phyloP scores from a whole-genome alignment of 2,888 invertebrate genomes.

The Stegophylla sp. region DNA sequence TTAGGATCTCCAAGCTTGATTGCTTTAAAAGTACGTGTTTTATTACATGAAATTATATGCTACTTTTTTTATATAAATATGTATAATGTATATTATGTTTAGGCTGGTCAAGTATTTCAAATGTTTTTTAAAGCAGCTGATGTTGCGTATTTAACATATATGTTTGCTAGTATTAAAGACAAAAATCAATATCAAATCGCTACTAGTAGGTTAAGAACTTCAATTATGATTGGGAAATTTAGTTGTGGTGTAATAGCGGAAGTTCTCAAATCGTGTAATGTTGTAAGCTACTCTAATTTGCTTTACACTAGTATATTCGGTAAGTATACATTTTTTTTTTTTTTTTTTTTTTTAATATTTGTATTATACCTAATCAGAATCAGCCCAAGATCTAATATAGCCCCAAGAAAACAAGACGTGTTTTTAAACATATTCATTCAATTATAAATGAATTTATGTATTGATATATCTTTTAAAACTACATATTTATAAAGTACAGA shows the following conservation, averaged over 20 bases:
- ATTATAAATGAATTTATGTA: not conserved
- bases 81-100: conserved; percentile 10
- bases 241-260: conserved; percentile 80
- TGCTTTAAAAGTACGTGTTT: conserved; percentile 10
- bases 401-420: too few relatives aligned
- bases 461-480: not conserved
- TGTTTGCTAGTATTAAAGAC: conserved; percentile 81
- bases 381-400: too few relatives aligned
- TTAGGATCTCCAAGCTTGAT: conserved; percentile 72
- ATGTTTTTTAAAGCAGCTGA: conserved; percentile 87
- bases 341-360: not conserved
- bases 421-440: too few relatives aligned
- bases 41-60: not conserved
- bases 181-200: conserved; percentile 76
- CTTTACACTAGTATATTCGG: conserved; percentile 59
- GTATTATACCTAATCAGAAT: too few relatives aligned
- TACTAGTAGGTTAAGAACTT: conserved; percentile 83
- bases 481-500: too few relatives aligned
- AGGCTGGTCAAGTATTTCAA: conserved; percentile 75
- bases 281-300: conserved; percentile 16
- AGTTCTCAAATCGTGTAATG: conserved; percentile 66
- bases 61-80: not conserved
- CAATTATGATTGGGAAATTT: conserved; percentile 81
- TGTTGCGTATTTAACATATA: conserved; percentile 91
- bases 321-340: conserved; percentile 10